A percentile compares a stretch with the other conserved stretches of the same genome.
phyloP scores from a whole-genome alignment of 2,113 vertebrate species.

The Lampris incognitus region DNA sequence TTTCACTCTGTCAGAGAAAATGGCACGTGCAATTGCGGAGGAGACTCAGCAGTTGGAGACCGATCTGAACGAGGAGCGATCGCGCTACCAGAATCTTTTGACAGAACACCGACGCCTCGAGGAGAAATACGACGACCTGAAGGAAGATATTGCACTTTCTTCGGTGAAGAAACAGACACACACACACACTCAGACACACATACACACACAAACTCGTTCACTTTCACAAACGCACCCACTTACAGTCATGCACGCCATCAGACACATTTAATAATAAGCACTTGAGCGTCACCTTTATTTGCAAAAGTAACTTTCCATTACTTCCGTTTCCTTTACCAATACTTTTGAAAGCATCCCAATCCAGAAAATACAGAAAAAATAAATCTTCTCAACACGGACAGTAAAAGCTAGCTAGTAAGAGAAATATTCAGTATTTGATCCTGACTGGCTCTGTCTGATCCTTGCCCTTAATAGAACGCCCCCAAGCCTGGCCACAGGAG shows the following conservation, averaged over 20 bases:
- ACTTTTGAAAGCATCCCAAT: no score
- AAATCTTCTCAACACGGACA: background rate
- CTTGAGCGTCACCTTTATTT: background rate
- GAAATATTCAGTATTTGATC: no score
- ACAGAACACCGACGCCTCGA: slow-evolving; percentile 95
- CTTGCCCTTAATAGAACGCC: slow-evolving; percentile 79
- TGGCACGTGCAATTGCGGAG: slow-evolving; percentile 88
- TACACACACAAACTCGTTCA: background rate
- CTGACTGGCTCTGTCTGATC: background rate
- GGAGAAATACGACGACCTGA: slow-evolving; percentile 95
- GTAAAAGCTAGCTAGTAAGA: no score
- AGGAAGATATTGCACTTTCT: slow-evolving; percentile 87
- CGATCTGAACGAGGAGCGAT: slow-evolving; percentile 94
- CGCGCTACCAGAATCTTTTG: slow-evolving; percentile 97
- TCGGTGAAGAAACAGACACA: slow-evolving; percentile 78
- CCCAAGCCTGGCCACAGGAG: slow-evolving; percentile 94
- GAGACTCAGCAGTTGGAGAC: slow-evolving; percentile 95
- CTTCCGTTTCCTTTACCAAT: no score
- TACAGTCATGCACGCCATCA: background rate
- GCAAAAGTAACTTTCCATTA: no score
- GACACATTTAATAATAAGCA: background rate
- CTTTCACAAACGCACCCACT: no score
- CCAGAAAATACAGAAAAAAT: background rate
- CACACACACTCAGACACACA: background rate
- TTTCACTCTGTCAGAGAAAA: slow-evolving; percentile 84